Evolutionary conservation across 2,113 vertebrate genomes (phyloP).

Genomic region (Craseonycteris thonglongyai): DNA sequence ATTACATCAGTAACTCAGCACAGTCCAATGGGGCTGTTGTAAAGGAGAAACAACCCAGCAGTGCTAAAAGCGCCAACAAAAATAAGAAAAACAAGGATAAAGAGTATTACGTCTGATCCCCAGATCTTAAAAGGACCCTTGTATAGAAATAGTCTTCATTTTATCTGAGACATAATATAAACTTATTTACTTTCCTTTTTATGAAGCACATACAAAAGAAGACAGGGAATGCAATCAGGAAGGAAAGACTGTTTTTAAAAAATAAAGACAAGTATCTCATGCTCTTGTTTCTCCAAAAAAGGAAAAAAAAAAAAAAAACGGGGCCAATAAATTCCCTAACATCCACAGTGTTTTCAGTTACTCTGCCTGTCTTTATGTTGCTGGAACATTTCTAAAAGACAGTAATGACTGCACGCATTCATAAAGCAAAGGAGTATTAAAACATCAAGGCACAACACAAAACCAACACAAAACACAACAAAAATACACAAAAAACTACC

Average conservation of each 20-base stretch:
- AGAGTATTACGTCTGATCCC: constrained; percentile 98
- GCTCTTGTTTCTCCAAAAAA: constrained; percentile 85
- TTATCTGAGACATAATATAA: constrained; percentile 91
- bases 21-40: constrained; percentile 97
- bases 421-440: constrained; percentile 84
- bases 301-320: constrained; percentile 69
- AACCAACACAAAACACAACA: constrained; percentile 73
- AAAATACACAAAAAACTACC: constrained; percentile 80
- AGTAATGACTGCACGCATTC: constrained; percentile 86
- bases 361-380: constrained; percentile 94
- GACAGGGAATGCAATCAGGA: constrained; percentile 87
- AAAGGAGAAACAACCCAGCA: constrained; percentile 96
- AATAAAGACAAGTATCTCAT: constrained; percentile 81
- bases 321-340: constrained; percentile 86
- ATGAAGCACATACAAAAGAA: constrained; percentile 87
- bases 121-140: constrained; percentile 82
- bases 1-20: constrained; percentile 99
- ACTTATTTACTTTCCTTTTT: constrained; percentile 90
- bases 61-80: constrained; percentile 92
- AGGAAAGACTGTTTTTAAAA: constrained; percentile 86
- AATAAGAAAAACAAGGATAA: constrained; percentile 99
- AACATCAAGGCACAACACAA: constrained; percentile 82
- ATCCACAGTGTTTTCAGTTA: constrained; percentile 91
- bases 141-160: constrained; percentile 97
- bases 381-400: constrained; percentile 89